Base-by-base conservation (phyloP, 2,888 invertebrate species). In the Melanargia galathea region DNA sequence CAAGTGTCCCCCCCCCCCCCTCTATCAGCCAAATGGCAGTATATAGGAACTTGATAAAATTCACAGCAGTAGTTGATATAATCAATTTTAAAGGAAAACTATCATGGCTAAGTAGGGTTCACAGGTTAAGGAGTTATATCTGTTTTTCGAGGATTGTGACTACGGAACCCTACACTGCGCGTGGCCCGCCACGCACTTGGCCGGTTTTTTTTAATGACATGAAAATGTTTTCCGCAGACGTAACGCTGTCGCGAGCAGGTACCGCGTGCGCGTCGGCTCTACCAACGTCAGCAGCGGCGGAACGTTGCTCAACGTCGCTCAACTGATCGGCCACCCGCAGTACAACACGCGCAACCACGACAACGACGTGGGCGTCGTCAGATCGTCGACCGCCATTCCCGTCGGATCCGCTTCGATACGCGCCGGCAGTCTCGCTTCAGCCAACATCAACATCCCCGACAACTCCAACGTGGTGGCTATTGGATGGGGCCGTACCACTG, bases 201-300 rank as follows among this genome's bases (percentile, higher is more conserved):
- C n/a, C n/a, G n/a, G n/a, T n/a, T n/a, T n/a, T n/a, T n/a, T n/a
- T n/a, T n/a, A n/a, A n/a, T n/a, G n/a, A n/a, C n/a, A 30, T 30
- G 1, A 30, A 30, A n/a, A 35, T 13, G 7, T 24, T 16, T 13
- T 49, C 10, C 8, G 13, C 26, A 49, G 49, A 7, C 16, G n/a
- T 16, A 49, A 26, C 16, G 49, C 24, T 10, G 26, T 30, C n/a
- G 35, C 52, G 13, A 33, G 13, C 1, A 52, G 18, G 2, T 52
- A 20, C 33, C 33, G 33, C 13, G 13, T 35, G 13, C 52, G 52
- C 2, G 7, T 52, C 5, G 52, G 52, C 11, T 20, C 52, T 0
- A 52, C 33, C 52, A 52, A 18, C 7, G 33, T 35, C 5, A 52
- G 35, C 52, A 52, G 35, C 6, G 52, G 52, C 2, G 52, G 52